Conservation (phyloP, 2,888 invertebrate genomes). For the Venusia cambrica region DNA sequence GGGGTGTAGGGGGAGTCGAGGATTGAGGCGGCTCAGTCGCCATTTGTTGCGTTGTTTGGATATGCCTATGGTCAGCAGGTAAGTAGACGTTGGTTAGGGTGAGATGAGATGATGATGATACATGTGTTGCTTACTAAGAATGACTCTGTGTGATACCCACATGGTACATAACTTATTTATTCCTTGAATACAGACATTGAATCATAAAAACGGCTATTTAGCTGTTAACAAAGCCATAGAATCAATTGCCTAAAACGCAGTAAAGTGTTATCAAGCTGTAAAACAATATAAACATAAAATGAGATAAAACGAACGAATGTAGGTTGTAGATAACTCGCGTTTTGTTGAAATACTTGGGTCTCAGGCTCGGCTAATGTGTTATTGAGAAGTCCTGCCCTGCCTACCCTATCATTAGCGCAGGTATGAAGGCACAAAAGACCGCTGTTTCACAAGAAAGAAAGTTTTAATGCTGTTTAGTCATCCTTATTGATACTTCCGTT, state of each 20-base stretch:
- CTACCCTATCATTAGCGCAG: slow-evolving; percentile 71
- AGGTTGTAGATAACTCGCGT: slow-evolving; percentile 47
- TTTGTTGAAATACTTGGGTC: slow-evolving; percentile 24
- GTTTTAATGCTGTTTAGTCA: slow-evolving; percentile 47
- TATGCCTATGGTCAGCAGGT: too few species aligned
- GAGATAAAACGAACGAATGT: slow-evolving; percentile 33
- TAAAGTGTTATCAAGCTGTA: slow-evolving; percentile 31
- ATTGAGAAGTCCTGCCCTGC: slow-evolving; percentile 54
- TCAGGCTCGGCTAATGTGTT: slow-evolving; percentile 53
- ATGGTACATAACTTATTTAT: too few species aligned
- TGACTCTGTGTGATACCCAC: too few species aligned
- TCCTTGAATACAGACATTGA: slow-evolving; percentile 19
- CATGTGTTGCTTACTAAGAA: too few species aligned
- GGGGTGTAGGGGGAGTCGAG: too few species aligned
- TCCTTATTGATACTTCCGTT: slow-evolving; percentile 34
- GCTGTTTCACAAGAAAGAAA: slow-evolving; percentile 50
- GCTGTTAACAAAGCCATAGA: slow-evolving; percentile 25
- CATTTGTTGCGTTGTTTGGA: too few species aligned
- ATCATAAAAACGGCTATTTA: slow-evolving; percentile 28
- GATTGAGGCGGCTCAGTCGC: too few species aligned
- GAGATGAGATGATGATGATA: too few species aligned
- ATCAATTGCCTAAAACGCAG: slow-evolving; percentile 25
- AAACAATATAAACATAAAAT: slow-evolving; percentile 47
- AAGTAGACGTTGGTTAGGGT: too few species aligned
- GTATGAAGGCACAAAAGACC: slow-evolving; percentile 50